Percentiles rank a stretch among this genome's conserved stretches.
Conservation (phyloP, 2,888 invertebrate species). For the Hypselothyrea guttata region DNA sequence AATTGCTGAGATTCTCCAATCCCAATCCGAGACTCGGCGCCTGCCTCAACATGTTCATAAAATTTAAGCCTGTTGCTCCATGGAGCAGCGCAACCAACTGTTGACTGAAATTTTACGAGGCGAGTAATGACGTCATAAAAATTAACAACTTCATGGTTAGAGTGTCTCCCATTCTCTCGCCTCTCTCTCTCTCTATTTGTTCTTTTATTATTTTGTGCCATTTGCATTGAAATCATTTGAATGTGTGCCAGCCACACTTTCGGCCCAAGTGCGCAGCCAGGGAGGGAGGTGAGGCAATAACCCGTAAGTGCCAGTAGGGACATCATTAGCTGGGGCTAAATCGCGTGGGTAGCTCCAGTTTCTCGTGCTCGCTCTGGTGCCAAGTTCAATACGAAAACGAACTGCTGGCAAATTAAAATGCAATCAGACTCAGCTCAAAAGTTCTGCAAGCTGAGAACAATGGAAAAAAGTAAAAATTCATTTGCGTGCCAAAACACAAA, state of each 20-base stretch:
- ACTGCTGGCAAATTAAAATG: slow-evolving; percentile 54
- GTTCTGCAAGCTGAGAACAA: slow-evolving; percentile 23
- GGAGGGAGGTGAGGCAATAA: neutral
- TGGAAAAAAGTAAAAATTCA: slow-evolving; percentile 35
- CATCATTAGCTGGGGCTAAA: slow-evolving; percentile 34
- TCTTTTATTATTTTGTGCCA: slow-evolving; percentile 36
- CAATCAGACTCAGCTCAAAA: slow-evolving; percentile 42
- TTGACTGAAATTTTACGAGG: slow-evolving; percentile 81
- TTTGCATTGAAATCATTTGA: slow-evolving; percentile 51
- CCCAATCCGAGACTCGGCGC: slow-evolving; percentile 22
- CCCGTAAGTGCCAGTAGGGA: slow-evolving; percentile 6
- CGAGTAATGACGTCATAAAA: slow-evolving; percentile 82
- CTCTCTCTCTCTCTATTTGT: slow-evolving; percentile 4
- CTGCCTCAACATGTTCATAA: slow-evolving; percentile 65
- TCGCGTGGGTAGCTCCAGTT: slow-evolving; percentile 18
- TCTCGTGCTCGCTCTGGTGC: slow-evolving; percentile 31
- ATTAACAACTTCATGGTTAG: slow-evolving; percentile 78
- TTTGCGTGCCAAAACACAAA: slow-evolving; percentile 45
- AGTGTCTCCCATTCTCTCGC: slow-evolving; percentile 20
- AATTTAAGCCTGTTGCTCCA: slow-evolving; percentile 65
- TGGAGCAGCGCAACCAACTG: slow-evolving; percentile 72
- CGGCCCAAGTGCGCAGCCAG: slow-evolving; percentile 4
- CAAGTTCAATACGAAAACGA: slow-evolving; percentile 40
- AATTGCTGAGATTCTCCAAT: slow-evolving; percentile 47
- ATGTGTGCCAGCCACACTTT: slow-evolving; percentile 55